These are phyloP conservation scores for Mesoligia furuncula DNA, from an alignment of 2,888 invertebrate genomes.

Conservation along the genomic window DNA sequence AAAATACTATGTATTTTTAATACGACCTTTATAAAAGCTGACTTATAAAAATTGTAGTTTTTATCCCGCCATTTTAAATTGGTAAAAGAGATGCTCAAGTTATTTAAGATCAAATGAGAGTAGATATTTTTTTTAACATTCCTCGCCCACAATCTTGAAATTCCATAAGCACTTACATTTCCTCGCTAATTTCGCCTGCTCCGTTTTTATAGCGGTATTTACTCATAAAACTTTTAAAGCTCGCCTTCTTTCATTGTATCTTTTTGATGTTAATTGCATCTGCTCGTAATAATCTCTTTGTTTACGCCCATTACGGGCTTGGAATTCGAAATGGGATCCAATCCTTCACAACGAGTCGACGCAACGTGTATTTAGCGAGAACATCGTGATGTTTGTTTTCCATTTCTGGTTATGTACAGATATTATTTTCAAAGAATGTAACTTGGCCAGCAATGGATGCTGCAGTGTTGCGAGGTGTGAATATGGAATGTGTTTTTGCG, in stretches of 20 bases:
- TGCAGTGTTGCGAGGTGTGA: slow-evolving; percentile 33
- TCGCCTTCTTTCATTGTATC: slow-evolving; percentile 63
- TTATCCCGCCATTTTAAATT: not conserved
- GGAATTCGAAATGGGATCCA: slow-evolving; percentile 71
- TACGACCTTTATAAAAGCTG: not conserved
- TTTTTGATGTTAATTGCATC: slow-evolving; percentile 70
- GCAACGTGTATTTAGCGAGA: not conserved
- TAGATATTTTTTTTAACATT: slow-evolving; percentile 1
- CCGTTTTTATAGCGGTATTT: slow-evolving; percentile 61
- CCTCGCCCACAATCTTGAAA: slow-evolving; percentile 17
- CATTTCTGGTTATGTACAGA: slow-evolving; percentile 29
- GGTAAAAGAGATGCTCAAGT: not conserved
- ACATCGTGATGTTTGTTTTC: not conserved
- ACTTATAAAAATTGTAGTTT: not conserved
- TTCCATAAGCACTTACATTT: slow-evolving; percentile 42
- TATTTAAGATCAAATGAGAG: not conserved
- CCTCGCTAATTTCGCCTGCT: slow-evolving; percentile 44
- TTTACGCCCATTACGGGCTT: slow-evolving; percentile 73
- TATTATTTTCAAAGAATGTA: fast-evolving
- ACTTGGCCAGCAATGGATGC: slow-evolving; percentile 14
- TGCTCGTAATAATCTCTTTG: slow-evolving; percentile 72
- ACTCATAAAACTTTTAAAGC: slow-evolving; percentile 66
- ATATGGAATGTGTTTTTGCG: slow-evolving; percentile 53
- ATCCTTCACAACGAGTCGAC: slow-evolving; percentile 56
- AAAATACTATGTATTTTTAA: not conserved